Evolutionary conservation across 1,140 invertebrate species (phyloP).

Genomic region (Bombus sylvicola): DNA sequence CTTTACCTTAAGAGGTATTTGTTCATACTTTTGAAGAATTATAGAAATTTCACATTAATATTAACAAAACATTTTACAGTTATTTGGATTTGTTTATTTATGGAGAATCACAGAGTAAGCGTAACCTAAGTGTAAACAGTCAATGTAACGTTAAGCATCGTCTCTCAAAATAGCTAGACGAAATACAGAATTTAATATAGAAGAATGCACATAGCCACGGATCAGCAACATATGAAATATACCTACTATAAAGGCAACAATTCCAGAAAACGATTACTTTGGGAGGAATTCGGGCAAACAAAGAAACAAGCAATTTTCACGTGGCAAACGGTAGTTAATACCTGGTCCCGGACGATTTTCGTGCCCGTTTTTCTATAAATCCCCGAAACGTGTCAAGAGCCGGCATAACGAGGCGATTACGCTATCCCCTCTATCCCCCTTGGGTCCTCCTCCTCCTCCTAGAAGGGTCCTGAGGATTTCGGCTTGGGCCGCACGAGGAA

Average conservation of each 20-base stretch:
- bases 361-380: slow-evolving; percentile 60
- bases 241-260: not conserved
- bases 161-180: too few relatives aligned
- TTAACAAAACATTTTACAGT: too few relatives aligned
- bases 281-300: not conserved
- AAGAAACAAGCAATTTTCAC: not conserved
- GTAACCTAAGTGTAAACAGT: too few relatives aligned
- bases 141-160: too few relatives aligned
- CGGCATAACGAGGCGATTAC: slow-evolving; percentile 72
- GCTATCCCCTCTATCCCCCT: slow-evolving; percentile 56
- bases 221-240: not conserved
- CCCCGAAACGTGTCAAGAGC: slow-evolving; percentile 53
- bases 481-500: slow-evolving; percentile 69
- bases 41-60: too few relatives aligned
- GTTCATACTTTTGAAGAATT: too few relatives aligned
- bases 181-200: too few relatives aligned
- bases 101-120: too few relatives aligned
- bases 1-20: not conserved
- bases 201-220: too few relatives aligned
- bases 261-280: not conserved
- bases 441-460: slow-evolving; percentile 47
- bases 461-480: slow-evolving; percentile 70
- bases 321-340: not conserved
- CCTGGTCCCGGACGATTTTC: not conserved
- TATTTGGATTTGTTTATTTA: too few relatives aligned